A percentile compares a stretch with the other conserved stretches of the same genome.
Conservation (phyloP, 1,140 invertebrate genomes). For the Drosophila teissieri region DNA sequence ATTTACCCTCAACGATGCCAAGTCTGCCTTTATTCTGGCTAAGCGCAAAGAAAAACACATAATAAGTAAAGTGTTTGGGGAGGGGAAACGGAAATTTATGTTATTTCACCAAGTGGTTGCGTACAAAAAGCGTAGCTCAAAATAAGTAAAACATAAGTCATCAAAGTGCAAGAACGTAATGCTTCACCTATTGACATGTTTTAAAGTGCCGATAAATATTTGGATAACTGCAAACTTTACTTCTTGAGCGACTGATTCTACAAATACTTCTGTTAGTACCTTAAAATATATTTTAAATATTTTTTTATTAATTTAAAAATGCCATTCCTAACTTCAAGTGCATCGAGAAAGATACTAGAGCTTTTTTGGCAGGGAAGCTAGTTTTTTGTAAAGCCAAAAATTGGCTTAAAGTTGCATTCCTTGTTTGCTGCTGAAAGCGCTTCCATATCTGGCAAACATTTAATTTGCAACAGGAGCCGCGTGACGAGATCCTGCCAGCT, state of each 20-base stretch:
- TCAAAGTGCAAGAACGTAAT: neutral
- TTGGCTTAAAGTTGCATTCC: conserved; percentile 49
- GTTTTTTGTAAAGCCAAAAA: conserved; percentile 62
- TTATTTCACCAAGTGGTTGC: conserved; percentile 67
- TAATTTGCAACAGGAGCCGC: conserved; percentile 47
- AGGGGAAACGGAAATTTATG: conserved; percentile 59
- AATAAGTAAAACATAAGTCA: conserved; percentile 24
- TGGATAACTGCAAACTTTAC: neutral
- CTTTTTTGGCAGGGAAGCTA: conserved; percentile 16
- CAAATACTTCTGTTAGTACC: too few species aligned
- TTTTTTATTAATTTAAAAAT: too few species aligned
- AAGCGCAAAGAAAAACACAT: conserved; percentile 65
- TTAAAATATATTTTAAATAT: too few species aligned
- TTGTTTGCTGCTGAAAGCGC: conserved; percentile 14
- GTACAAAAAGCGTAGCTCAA: conserved; percentile 13
- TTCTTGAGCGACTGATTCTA: too few species aligned
- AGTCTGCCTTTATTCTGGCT: conserved; percentile 32
- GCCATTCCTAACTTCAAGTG: too few species aligned
- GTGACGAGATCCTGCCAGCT: neutral
- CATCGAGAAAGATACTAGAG: neutral
- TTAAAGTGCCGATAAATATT: neutral
- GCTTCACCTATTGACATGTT: too few species aligned
- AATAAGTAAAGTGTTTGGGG: conserved; percentile 63
- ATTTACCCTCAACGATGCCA: conserved; percentile 5
- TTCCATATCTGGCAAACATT: conserved; percentile 36